phyloP scores from a whole-genome alignment of 1,140 invertebrate species.

The Pentalonia nigronervosa region DNA sequence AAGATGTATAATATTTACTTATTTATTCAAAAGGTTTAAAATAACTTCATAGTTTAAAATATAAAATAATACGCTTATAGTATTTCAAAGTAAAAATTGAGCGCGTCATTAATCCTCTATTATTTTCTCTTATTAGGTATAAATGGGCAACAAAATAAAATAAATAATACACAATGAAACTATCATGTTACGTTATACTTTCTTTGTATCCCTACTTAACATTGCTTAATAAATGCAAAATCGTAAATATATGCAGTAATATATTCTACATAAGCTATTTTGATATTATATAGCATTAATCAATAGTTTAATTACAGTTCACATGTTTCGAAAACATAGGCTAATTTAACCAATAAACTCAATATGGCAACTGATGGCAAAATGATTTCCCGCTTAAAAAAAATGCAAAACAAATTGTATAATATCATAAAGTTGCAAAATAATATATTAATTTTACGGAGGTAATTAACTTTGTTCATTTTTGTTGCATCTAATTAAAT shows the following conservation, averaged over 20 bases:
- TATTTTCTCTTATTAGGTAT: neutral
- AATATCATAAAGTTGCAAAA: neutral
- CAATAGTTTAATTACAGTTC: neutral
- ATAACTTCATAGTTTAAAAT: neutral
- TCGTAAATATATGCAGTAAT: neutral
- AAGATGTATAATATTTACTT: neutral
- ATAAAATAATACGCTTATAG: neutral
- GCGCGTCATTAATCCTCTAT: neutral
- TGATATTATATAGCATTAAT: neutral
- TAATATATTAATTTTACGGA: neutral
- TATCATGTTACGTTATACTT: neutral
- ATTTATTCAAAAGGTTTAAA: neutral
- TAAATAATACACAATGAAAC: neutral
- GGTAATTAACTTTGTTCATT: neutral
- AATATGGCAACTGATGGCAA: neutral
- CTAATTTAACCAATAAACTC: neutral
- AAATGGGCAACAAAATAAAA: neutral
- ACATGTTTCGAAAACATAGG: neutral
- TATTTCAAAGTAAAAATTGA: neutral
- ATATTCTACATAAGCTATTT: neutral
- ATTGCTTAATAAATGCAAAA: neutral
- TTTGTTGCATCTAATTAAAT: neutral
- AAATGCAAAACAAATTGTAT: neutral
- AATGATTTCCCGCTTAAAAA: neutral
- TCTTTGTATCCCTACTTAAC: neutral